Percentiles rank a stretch among this genome's conserved stretches.
phyloP scores from a whole-genome alignment of 2,888 invertebrate genomes.

The Monoplex corrugatus region DNA sequence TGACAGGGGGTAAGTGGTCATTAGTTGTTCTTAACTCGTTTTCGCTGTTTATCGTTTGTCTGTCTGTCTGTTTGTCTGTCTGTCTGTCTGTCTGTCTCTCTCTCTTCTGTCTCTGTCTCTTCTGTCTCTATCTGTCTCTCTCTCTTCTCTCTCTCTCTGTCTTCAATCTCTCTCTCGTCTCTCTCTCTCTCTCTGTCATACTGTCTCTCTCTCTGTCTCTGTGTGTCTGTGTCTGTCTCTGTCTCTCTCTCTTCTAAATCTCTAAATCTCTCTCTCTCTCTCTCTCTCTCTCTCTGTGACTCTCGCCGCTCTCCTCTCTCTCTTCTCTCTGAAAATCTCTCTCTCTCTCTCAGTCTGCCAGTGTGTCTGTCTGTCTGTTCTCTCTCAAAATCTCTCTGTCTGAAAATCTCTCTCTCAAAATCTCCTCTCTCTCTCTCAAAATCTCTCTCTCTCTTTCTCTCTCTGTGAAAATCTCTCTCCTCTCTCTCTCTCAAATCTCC shows the following conservation, averaged over 20 bases:
- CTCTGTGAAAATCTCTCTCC: no score
- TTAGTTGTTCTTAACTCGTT: no score
- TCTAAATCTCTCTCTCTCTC: not conserved
- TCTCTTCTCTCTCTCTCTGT: no score
- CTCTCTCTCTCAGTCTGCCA: not conserved
- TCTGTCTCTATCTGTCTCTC: no score
- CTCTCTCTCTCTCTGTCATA: not conserved
- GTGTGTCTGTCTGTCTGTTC: not conserved
- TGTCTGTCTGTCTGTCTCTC: not conserved
- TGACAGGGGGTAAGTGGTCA: no score
- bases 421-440: no score
- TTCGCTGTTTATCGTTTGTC: no score
- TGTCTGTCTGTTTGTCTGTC: not conserved
- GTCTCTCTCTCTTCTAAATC: not conserved
- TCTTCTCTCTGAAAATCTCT: not conserved
- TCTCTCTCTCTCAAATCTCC: no score
- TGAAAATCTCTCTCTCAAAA: no score
- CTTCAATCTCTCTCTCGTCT: no score
- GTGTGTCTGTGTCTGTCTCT: not conserved
- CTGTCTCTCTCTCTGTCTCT: not conserved
- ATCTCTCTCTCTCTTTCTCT: no score
- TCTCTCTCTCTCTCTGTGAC: not conserved
- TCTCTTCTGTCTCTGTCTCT: conserved; percentile 11
- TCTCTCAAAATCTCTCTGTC: no score
- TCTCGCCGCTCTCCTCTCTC: not conserved